Evolutionary conservation across 2,797 vertebrate species (phyloP), one percentile per base, ranked within the genome.

Genomic region (Artibeus lituratus): DNA sequence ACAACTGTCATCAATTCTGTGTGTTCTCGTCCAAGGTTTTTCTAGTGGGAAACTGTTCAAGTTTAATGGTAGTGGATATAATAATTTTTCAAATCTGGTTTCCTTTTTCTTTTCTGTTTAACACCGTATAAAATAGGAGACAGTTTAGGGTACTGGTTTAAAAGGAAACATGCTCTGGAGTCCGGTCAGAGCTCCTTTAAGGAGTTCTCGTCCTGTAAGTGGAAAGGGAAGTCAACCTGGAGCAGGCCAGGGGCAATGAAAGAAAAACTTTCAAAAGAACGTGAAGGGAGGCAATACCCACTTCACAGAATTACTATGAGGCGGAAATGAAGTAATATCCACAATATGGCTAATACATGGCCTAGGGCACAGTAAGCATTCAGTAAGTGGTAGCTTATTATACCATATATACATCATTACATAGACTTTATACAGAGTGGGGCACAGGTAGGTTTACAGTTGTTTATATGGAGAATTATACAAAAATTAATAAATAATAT

Each of bases 71-170:
- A 55, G 19, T 69, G 53, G n/a, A 5, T 81, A 51, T 51, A 94
- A 80, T 87, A 59, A 87, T 90, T 74, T 53, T 53, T 49, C 21
- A 62, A 77, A 89, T 72, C 15, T 82, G 19, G 53, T 84, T 88
- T 80, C 32, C 42, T 69, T 94, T 88, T 53, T 10, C 29, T 84
- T 95, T 94, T 82, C 90, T 82, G n/a, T 84, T 85, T 90, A 67
- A 51, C 19, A 67, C 62, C 18, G 59, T 57, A 76, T 57, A 74
- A 85, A 90, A 59, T 73, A 90, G n/a, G 24, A 92, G 37, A 72
- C 1, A 59, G 35, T 81, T 87, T 92, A 87, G 14, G 32, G 22
- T 73, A 67, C 26, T 69, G 24, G 10, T 57, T 69, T 35, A 42
- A 42, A 69, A 90, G 73, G 74, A 21, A 7, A 37, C 55, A 44